A percentile compares a stretch with the other conserved stretches of the same genome.
Conservation (phyloP, 2,888 invertebrate species). For the Mythimna pallens region DNA sequence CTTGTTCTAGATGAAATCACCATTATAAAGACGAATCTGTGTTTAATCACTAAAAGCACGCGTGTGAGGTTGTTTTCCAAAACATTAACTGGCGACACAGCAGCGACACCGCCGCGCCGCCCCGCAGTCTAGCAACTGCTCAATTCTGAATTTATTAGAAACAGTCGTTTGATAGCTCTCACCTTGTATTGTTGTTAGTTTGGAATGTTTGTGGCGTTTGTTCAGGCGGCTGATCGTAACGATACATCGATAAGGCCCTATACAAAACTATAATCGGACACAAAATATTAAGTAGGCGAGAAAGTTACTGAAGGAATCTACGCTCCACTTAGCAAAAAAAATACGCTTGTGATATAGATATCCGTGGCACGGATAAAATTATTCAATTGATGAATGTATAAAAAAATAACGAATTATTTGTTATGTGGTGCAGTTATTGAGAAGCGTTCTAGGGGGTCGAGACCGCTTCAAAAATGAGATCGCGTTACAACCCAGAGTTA, state of each 20-base stretch:
- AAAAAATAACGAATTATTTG: slow-evolving; percentile 61
- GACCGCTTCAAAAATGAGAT: slow-evolving; percentile 72
- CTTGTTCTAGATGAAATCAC: slow-evolving; percentile 27
- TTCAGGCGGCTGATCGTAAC: slow-evolving; percentile 75
- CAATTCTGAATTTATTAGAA: slow-evolving; percentile 56
- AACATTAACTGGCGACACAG: slow-evolving; percentile 44
- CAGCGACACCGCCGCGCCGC: slow-evolving; percentile 34
- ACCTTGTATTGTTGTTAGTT: slow-evolving; percentile 71
- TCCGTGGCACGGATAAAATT: slow-evolving; percentile 7
- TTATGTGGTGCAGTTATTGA: slow-evolving; percentile 57
- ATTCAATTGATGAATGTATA: slow-evolving; percentile 48
- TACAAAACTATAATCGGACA: slow-evolving; percentile 69
- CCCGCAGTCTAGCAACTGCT: slow-evolving; percentile 46
- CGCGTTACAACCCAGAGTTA: slow-evolving; percentile 70
- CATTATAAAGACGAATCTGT: slow-evolving; percentile 13
- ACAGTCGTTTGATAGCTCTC: slow-evolving; percentile 65
- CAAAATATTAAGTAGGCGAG: slow-evolving; percentile 67
- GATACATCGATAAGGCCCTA: slow-evolving; percentile 67
- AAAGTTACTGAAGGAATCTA: slow-evolving; percentile 6
- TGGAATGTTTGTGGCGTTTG: slow-evolving; percentile 85
- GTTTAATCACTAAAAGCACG: slow-evolving; percentile 48
- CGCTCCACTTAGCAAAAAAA: slow-evolving; percentile 10
- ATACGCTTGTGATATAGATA: slow-evolving; percentile 18
- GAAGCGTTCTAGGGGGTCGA: slow-evolving; percentile 53
- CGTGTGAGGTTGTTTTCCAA: slow-evolving; percentile 46